Evolutionary conservation across 2,888 invertebrate genomes (phyloP), one percentile per base, ranked within the genome.

Genomic region (Syrista parreyssii): DNA sequence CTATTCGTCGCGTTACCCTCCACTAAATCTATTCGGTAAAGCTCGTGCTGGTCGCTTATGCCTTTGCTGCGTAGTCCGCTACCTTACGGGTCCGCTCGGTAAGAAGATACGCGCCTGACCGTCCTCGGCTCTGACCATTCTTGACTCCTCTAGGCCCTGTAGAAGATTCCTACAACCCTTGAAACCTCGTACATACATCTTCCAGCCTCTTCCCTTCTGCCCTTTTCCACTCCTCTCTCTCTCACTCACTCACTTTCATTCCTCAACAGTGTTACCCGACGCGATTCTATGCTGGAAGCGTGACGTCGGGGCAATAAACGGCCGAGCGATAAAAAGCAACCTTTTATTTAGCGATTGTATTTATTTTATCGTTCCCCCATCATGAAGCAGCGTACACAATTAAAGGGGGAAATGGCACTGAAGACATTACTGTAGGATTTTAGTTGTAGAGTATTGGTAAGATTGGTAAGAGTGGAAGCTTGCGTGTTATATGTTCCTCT

Each of bases 321-420:
- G 79, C 81, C 78, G 76, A 77, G 79, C 81, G 82, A 83, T 83
- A 80, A 83, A 83, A 80, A 80, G 71, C 80, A 80, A 83, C 80
- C 83, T 82, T 82, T 83, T 83, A 83, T 81, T 82, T 80, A 82
- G 76, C 80, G 77, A 80, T 83, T 82, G 81, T 80, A 82, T 83
- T 82, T 82, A 80, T 81, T 82, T 83, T 83, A 82, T 83, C 82
- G 81, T 73, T 79, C 73, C 75, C 73, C 75, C 79, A 74, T 68
- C 71, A 68, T 75, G 72, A 34, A 78, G 55, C 69, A 74, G 72
- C 69, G 78, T 74, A 68, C 33, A 33, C 36, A 35, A 55, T n/a
- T 75, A 40, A 35, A 71, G 32, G 71, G 71, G 71, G 71, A 55
- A 55, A 55, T 55, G 55, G 55, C 55, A 55, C 55, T 55, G 55